phyloP scores from a whole-genome alignment of 2,113 vertebrate genomes.

The Sinocyclocheilus grahami region DNA sequence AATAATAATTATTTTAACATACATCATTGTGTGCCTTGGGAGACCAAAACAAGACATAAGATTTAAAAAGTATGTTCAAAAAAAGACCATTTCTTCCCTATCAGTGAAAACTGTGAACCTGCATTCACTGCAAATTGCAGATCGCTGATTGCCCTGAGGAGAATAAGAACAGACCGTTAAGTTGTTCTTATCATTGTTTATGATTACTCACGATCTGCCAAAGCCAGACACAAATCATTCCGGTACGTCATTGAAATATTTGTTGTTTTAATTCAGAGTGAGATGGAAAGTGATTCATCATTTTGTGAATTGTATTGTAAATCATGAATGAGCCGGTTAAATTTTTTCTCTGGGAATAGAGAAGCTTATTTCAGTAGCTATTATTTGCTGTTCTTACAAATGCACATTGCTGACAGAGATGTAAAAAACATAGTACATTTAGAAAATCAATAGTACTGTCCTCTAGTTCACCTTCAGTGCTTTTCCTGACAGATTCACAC shows the following conservation, averaged over 20 bases:
- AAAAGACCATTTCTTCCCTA: background rate
- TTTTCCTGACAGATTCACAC: background rate
- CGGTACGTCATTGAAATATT: background rate
- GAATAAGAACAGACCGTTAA: background rate
- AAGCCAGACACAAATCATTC: background rate
- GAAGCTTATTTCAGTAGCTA: background rate
- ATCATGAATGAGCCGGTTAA: background rate
- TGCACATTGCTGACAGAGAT: background rate
- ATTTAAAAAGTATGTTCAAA: background rate
- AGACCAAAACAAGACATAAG: background rate
- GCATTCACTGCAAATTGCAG: background rate
- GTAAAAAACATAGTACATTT: background rate
- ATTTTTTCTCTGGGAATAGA: background rate
- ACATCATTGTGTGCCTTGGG: background rate
- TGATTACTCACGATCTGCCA: background rate
- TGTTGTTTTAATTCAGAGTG: background rate
- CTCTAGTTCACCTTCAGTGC: background rate
- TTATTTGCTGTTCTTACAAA: conserved; percentile 8
- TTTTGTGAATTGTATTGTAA: background rate
- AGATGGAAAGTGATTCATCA: background rate
- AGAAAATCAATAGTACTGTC: background rate
- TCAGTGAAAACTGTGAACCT: background rate
- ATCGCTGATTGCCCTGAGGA: background rate
- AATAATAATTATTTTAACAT: background rate
- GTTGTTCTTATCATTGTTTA: background rate